Evolutionary conservation across 2,113 vertebrate genomes (phyloP).

Genomic region (Willisornis vidua): DNA sequence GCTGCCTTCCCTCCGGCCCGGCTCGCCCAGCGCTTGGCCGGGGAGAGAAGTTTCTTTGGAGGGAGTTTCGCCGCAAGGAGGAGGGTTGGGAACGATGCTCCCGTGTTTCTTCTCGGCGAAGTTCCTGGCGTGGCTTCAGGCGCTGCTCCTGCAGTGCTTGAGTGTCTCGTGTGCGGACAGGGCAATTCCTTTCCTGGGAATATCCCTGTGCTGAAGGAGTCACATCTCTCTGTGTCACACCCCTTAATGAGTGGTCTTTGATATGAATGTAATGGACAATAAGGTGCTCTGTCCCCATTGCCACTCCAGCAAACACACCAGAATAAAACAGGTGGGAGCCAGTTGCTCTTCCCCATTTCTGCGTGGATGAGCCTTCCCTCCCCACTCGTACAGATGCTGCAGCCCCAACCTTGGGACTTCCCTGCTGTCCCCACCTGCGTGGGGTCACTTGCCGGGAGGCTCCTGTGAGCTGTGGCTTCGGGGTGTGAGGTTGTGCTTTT

Average conservation of each 20-base stretch:
- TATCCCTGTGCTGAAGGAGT: not conserved
- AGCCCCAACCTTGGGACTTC: not conserved
- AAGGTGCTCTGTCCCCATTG: not conserved
- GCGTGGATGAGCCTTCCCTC: not conserved
- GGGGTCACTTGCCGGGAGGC: not conserved
- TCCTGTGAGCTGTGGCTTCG: not conserved
- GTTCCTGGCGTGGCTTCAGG: not conserved
- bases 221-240: not conserved
- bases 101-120: no score
- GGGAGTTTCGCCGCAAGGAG: not conserved
- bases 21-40: fast-evolving
- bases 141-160: not conserved
- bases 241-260: not conserved
- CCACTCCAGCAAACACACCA: not conserved
- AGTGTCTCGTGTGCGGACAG: not conserved
- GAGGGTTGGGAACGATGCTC: not conserved
- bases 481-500: not conserved
- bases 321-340: not conserved
- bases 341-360: not conserved
- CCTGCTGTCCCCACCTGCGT: not conserved
- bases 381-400: not conserved
- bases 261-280: not conserved
- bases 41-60: not conserved
- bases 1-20: not conserved
- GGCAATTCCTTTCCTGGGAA: not conserved